Evolutionary conservation across 2,888 invertebrate species (phyloP), one percentile per base, ranked within the genome.

Genomic region (Pseudococcus jackbeardsleyi): DNA sequence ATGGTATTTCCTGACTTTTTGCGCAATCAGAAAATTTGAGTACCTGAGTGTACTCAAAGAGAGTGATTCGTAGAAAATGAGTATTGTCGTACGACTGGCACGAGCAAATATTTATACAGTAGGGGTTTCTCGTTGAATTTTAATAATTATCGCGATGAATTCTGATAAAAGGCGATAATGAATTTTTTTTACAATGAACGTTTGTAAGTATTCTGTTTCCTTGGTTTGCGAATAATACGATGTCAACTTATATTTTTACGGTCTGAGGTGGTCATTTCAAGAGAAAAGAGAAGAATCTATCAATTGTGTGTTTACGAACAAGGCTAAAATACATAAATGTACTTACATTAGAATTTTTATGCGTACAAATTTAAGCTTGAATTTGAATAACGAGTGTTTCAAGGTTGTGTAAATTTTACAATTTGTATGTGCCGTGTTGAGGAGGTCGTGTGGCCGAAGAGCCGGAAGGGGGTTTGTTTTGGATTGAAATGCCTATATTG

Each of bases 361-460:
- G 7, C 0, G 6, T 42, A 8, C 7, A 59, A n/a, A 3, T n/a
- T 59, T 59, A 59, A 3, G n/a, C 1, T 59, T 59, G n/a, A 59
- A n/a, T 59, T 59, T 17, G 7, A 59, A 17, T 59, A 1, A 7
- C 11, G 59, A 15, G n/a, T 59, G n/a, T 59, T 59, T 59, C 59
- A 59, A 59, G 59, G 59, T 59, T 59, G n/a, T 59, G 59, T 59
- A n/a, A 59, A 59, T n/a, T 59, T 59, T 59, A 3, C n/a, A n/a
- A 59, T 15, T 59, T n/a, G 59, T 59, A 15, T 50, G 48, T 12
- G 48, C 19, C 19, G 59, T 59, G n/a, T 59, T 59, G 17, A 19
- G 19, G 59, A 59, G n/a, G 15, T 42, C 42, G 42, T 9, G n/a
- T 9, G n/a, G 59, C n/a, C 59, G 15, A 4, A n/a, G 5, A n/a